Evolutionary conservation across 2,113 vertebrate genomes (phyloP).

Genomic region (Chamaea fasciata): DNA sequence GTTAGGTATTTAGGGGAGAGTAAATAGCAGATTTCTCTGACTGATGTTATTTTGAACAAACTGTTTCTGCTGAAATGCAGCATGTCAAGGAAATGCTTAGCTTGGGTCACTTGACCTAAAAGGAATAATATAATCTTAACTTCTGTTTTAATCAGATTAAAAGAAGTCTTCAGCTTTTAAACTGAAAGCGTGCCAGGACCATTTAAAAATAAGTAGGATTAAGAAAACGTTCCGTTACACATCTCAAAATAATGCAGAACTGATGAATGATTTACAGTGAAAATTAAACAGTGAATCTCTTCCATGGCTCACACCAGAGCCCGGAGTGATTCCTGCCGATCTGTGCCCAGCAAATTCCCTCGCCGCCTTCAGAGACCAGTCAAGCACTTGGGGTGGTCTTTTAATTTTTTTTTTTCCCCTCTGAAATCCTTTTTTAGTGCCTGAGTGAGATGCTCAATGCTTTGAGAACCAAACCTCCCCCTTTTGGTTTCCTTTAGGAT

Average conservation of each 20-base stretch:
- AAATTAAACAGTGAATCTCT: not conserved
- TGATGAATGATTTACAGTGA: not conserved
- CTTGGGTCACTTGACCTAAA: not conserved
- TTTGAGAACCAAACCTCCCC: not conserved
- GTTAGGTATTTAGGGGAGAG: not conserved
- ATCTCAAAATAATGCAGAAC: not conserved
- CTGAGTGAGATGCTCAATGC: not conserved
- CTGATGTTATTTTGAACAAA: not conserved
- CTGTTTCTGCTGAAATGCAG: not conserved
- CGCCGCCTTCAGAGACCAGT: not conserved
- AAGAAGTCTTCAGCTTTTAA: not conserved
- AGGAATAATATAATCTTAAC: constrained; percentile 23
- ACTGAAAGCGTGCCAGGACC: not conserved
- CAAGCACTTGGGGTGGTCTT: not conserved
- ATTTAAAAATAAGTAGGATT: constrained; percentile 8
- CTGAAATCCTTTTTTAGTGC: not conserved
- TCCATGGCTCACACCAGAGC: not conserved
- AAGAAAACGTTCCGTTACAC: not conserved
- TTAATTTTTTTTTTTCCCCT: not conserved
- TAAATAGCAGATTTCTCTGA: not conserved
- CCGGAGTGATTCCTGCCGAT: not conserved
- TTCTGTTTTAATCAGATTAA: constrained; percentile 4
- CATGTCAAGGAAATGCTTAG: not conserved
- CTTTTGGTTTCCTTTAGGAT: constrained; percentile 75
- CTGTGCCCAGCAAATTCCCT: not conserved